phyloP scores from a whole-genome alignment of 2,797 vertebrate species.

The Megalops cyprinoides region DNA sequence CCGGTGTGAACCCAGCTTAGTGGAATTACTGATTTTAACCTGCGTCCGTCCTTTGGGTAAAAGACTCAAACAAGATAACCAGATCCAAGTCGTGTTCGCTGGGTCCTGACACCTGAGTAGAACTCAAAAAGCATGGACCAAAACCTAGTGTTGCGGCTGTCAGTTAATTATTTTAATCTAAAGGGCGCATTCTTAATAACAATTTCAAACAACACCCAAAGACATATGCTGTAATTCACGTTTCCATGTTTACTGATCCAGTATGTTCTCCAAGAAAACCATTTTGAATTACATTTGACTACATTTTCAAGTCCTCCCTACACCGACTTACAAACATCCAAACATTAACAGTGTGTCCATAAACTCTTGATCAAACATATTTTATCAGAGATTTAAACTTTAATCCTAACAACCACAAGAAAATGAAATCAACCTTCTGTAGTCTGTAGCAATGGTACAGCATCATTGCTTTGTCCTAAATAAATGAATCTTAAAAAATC shows the following conservation, averaged over 20 bases:
- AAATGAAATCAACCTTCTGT: too few species aligned
- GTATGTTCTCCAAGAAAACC: neutral
- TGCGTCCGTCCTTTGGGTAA: constrained; percentile 25
- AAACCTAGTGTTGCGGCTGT: too few species aligned
- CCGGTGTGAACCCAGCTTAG: constrained; percentile 33
- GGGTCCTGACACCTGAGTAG: neutral
- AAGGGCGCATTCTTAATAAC: neutral
- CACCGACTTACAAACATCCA: neutral
- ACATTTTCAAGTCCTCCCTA: neutral
- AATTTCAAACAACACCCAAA: neutral
- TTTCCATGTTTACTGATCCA: neutral
- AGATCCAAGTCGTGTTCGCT: neutral
- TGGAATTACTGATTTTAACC: constrained; percentile 44
- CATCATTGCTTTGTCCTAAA: too few species aligned
- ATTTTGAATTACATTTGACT: neutral
- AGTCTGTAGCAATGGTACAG: too few species aligned
- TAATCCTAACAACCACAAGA: neutral
- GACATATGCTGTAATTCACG: neutral
- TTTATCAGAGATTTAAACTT: neutral
- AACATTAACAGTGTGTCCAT: neutral
- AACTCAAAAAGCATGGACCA: neutral
- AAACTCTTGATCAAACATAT: too few species aligned
- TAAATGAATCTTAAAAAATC: too few species aligned
- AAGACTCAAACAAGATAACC: constrained; percentile 28
- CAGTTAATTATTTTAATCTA: neutral